Evolutionary conservation across 2,888 invertebrate species (phyloP), one percentile per base, ranked within the genome.

Genomic region (Megamerina dolium): DNA sequence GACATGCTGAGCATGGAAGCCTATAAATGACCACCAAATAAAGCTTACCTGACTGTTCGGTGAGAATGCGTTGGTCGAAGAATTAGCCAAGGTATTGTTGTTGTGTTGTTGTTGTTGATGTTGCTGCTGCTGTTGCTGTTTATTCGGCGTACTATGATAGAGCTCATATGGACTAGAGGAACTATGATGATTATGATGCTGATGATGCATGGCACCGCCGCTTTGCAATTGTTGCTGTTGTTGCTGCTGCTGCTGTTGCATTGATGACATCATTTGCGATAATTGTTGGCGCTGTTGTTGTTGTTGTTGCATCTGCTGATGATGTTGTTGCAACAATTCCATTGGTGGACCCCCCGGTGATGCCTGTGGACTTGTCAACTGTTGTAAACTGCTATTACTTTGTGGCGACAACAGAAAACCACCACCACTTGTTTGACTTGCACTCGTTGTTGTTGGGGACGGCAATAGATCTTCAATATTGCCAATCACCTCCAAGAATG

Each of bases 401-500:
- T 64, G 59, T 16, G 68, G 62, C 43, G 66, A 68, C 10, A 63
- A 48, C 46, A 61, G 55, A 47, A 61, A 66, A 12, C 50, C 48
- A 9, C 51, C 58, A 43, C 41, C 45, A 21, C 46, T 48, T n/a
- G n/a, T n/a, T n/a, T n/a, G n/a, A n/a, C n/a, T n/a, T n/a, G n/a
- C n/a, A 30, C 45, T 52, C 43, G 42, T 33, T 16, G 50, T 34
- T 2, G 64, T 39, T 12, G 48, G 40, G 6, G 51, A 30, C 2
- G 65, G 66, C 55, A 70, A 46, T 37, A 91, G 73, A 67, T 90
- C 90, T 65, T 90, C 90, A 68, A 91, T 87, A 70, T 86, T 90
- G 20, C 53, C 55, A 52, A 91, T 77, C 70, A 89, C 89, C 62
- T 86, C 87, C 32, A 72, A 67, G 32, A 90, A 76, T 26, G 83